Percentiles rank a stretch among this genome's conserved stretches.
Evolutionary conservation across 1,140 invertebrate genomes (phyloP).

Genomic region (Papilio polyxenes): DNA sequence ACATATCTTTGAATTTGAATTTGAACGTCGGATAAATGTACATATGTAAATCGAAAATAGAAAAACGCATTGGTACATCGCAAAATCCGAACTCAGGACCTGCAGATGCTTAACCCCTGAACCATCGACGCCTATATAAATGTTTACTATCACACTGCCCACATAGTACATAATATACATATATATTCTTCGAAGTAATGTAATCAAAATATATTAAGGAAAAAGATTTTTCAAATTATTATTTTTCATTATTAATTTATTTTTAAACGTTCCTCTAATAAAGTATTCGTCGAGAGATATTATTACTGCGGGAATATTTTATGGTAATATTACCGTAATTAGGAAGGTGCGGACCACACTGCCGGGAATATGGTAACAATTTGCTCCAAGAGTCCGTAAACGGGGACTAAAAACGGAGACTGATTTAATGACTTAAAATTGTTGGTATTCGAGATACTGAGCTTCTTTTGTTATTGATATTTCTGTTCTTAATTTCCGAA

Average conservation of each 20-base stretch:
- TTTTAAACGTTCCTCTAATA: not conserved
- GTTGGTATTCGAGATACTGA: not conserved
- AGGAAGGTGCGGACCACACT: slow-evolving; percentile 14
- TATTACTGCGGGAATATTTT: slow-evolving; percentile 22
- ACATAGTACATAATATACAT: not conserved
- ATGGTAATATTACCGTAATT: slow-evolving; percentile 28
- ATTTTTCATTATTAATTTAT: too few species aligned
- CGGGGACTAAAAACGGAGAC: not conserved
- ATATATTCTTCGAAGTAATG: not conserved
- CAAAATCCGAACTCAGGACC: too few species aligned
- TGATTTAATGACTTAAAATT: slow-evolving; percentile 7
- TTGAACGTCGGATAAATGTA: too few species aligned
- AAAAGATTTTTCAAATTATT: not conserved
- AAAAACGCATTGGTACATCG: too few species aligned
- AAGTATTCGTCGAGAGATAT: not conserved
- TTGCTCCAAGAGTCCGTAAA: slow-evolving; percentile 12
- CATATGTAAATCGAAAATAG: too few species aligned
- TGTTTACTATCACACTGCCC: too few species aligned
- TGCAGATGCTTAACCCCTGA: too few species aligned
- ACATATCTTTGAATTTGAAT: too few species aligned
- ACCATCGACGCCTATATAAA: too few species aligned
- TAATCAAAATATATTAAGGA: not conserved
- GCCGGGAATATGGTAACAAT: slow-evolving; percentile 27
- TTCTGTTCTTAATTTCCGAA: not conserved
- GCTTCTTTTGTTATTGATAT: not conserved